Percentiles rank a stretch among this genome's conserved stretches.
phyloP scores from a whole-genome alignment of 2,113 vertebrate genomes.

The Phrynocephalus versicolor region DNA sequence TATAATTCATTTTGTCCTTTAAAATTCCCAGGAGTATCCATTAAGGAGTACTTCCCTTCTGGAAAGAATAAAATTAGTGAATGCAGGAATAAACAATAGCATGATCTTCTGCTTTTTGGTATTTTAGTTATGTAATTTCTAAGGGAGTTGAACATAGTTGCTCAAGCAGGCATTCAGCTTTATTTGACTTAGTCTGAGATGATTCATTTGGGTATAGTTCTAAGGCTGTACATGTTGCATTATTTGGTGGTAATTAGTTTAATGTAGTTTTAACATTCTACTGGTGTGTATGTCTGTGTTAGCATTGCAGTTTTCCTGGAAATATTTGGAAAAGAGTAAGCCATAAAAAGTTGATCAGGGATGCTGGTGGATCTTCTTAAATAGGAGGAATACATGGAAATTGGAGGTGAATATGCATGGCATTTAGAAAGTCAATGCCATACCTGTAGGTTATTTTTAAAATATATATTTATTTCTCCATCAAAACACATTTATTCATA shows the following conservation, averaged over 20 bases:
- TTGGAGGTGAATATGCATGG: too few relatives aligned
- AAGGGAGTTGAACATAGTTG: neutral
- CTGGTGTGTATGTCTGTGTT: neutral
- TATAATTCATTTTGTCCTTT: neutral
- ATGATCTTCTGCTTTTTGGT: neutral
- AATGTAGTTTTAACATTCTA: neutral
- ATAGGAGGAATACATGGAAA: neutral
- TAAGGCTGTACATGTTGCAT: neutral
- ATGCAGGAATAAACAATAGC: too few relatives aligned
- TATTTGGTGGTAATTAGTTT: neutral
- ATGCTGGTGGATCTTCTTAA: neutral
- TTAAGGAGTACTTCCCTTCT: too few relatives aligned
- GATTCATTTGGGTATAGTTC: neutral
- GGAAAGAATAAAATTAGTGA: too few relatives aligned
- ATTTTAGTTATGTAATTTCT: neutral
- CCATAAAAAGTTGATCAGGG: neutral
- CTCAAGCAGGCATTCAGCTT: neutral
- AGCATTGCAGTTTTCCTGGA: neutral
- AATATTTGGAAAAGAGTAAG: neutral
- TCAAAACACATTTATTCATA: too few relatives aligned
- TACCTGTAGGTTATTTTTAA: neutral
- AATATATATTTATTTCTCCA: neutral
- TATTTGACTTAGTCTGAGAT: neutral
- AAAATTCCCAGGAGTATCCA: too few relatives aligned
- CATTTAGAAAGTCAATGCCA: neutral